Conservation (phyloP, 2,888 invertebrate genomes). For the Pollenia angustigena region DNA sequence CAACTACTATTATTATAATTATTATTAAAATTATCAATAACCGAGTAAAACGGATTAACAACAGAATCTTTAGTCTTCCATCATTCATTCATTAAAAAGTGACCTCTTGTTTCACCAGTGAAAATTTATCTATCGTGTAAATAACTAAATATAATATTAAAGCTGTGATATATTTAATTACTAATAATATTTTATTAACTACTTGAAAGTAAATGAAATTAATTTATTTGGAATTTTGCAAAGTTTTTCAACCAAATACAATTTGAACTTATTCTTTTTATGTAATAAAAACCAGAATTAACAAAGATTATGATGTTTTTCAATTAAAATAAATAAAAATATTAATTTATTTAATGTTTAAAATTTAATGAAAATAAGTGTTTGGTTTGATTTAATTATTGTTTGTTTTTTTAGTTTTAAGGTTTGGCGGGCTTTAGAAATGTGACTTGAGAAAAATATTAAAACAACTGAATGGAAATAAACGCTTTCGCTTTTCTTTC, state of each 20-base stretch:
- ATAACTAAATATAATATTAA: slow-evolving; percentile 42
- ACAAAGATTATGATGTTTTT: slow-evolving; percentile 25
- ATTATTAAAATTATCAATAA: background rate
- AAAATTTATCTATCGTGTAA: slow-evolving; percentile 38
- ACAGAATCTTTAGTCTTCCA: slow-evolving; percentile 75
- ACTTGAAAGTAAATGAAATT: background rate
- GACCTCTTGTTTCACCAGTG: slow-evolving; percentile 17
- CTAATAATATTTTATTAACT: background rate
- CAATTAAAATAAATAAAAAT: background rate
- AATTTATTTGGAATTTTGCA: background rate
- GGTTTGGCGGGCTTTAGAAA: no score
- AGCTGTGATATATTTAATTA: slow-evolving; percentile 55
- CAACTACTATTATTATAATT: background rate
- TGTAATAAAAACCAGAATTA: slow-evolving; percentile 16
- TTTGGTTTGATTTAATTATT: background rate
- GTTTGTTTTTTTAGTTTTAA: no score
- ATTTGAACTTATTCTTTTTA: background rate
- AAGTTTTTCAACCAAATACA: slow-evolving; percentile 13
- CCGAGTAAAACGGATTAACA: slow-evolving; percentile 28
- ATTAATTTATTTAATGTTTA: background rate
- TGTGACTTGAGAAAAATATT: no score
- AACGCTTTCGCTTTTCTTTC: no score
- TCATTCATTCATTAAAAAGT: slow-evolving; percentile 22
- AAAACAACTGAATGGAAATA: no score
- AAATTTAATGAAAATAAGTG: background rate